These are phyloP conservation scores for Embidobia sp. DNA, from an alignment of 2,888 invertebrate genomes.

Conservation along the genomic window DNA sequence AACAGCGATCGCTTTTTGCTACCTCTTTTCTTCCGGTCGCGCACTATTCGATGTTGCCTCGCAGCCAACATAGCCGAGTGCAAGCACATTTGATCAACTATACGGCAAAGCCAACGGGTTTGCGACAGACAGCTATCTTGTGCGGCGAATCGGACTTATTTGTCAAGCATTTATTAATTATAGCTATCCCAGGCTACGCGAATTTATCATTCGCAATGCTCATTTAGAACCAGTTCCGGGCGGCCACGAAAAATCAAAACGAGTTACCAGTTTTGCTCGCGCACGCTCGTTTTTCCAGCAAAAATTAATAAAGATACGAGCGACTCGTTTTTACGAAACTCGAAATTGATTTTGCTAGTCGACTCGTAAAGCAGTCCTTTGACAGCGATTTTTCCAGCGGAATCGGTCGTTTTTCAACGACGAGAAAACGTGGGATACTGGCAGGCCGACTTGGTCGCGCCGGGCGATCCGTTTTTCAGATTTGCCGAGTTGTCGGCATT, in stretches of 20 bases:
- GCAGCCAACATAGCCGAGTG: slow-evolving; percentile 25
- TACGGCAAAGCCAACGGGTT: slow-evolving; percentile 33
- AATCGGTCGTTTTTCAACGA: no score
- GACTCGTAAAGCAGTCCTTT: no score
- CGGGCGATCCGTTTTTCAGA: no score
- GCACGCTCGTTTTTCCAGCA: background rate
- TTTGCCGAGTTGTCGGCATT: slow-evolving; percentile 17
- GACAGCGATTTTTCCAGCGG: no score
- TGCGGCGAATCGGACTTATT: slow-evolving; percentile 21
- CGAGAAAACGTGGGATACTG: no score
- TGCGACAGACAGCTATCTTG: slow-evolving; percentile 8
- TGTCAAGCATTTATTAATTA: slow-evolving; percentile 51
- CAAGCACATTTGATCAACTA: no score
- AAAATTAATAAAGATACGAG: no score
- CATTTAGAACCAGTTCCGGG: slow-evolving; percentile 10
- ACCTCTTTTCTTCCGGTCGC: slow-evolving; percentile 42
- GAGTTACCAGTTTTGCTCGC: slow-evolving; percentile 4
- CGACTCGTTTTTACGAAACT: background rate
- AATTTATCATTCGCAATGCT: slow-evolving; percentile 36
- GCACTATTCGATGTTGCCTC: slow-evolving; percentile 54
- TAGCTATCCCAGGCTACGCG: slow-evolving; percentile 9
- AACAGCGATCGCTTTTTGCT: slow-evolving; percentile 38
- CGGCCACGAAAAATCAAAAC: slow-evolving; percentile 5
- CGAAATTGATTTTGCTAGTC: no score
- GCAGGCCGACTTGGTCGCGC: no score